A percentile compares a stretch with the other conserved stretches of the same genome.
These are phyloP conservation scores for Coleophora flavipennella DNA, from an alignment of 2,888 invertebrate species.

Conservation along the genomic window DNA sequence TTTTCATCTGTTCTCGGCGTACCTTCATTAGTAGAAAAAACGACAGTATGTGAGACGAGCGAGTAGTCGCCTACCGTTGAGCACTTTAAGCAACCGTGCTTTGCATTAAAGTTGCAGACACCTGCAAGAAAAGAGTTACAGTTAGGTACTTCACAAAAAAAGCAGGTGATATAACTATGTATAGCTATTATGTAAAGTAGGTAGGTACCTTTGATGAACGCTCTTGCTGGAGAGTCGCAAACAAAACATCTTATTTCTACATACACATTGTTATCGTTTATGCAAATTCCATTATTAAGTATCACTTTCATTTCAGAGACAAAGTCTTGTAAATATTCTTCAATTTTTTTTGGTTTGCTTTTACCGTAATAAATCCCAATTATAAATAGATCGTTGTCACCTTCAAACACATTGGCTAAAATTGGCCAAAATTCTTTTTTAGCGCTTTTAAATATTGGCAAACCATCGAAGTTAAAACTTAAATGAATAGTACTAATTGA, in stretches of 20 bases:
- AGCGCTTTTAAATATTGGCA: constrained; percentile 8
- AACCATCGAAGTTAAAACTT: constrained; percentile 7
- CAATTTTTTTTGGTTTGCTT: neutral
- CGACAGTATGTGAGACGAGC: constrained; percentile 7
- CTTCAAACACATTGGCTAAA: constrained; percentile 4
- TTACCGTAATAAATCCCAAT: constrained; percentile 1
- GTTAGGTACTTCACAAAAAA: too few relatives aligned
- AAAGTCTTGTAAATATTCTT: constrained; percentile 3
- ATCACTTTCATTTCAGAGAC: constrained; percentile 1
- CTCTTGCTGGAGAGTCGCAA: constrained; percentile 7
- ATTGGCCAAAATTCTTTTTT: constrained; percentile 7
- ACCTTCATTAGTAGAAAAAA: constrained; percentile 4
- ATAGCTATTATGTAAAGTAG: too few relatives aligned
- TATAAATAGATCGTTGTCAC: neutral
- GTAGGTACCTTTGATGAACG: constrained; percentile 5
- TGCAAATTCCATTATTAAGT: neutral
- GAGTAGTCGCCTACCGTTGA: constrained; percentile 10
- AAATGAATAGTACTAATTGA: neutral
- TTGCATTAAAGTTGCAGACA: constrained; percentile 9
- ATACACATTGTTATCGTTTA: neutral
- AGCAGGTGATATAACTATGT: too few relatives aligned
- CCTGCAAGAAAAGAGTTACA: constrained; percentile 8
- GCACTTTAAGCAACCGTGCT: constrained; percentile 11
- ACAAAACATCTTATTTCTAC: constrained; percentile 3
- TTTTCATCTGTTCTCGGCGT: constrained; percentile 12